Evolutionary conservation across 2,797 vertebrate genomes (phyloP), one percentile per base, ranked within the genome.

Genomic region (Pseudochromis fuscus): DNA sequence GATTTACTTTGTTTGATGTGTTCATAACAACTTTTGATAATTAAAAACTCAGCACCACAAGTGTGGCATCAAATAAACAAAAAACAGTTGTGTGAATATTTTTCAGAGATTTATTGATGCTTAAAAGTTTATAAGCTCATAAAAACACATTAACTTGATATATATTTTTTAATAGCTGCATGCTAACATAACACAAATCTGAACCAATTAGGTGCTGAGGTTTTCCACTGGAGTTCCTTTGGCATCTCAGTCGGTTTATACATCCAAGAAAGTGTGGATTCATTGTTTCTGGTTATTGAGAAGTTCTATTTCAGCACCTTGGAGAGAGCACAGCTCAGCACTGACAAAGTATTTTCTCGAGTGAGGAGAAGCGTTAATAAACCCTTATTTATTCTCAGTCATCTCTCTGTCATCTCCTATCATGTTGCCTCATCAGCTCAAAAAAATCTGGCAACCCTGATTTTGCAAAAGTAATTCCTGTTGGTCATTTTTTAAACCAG

Each of bases 291-390:
- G 21, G 25, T 67, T 31, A 21, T 61, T 48, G 4, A 40, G 37
- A 48, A 18, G 9, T n/a, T 13, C 16, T 11, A 24, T 84, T 82
- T 86, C 79, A 81, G 86, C 75, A 88, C 88, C 84, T 86, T 84
- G 81, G 84, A 86, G 67, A 84, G 84, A 84, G 83, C 52, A 70
- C 51, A 7, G 19, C 4, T 0, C 16, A 30, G 21, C 11, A 8
- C 57, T 65, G 40, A 37, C 40, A 24, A 19, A 46, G 60, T 7
- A 9, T 70, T 64, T 63, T 56, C 52, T 63, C 27, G 1, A 46
- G 42, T 42, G 23, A 40, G 23, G n/a, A 42, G 19, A 68, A 51
- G 48, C 46, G 37, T 70, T 59, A 57, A 67, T 40, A 24, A 72
- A 28, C 3, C 4, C 4, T 62, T 16, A 27, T 49, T 76, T 46